A percentile compares a stretch with the other conserved stretches of the same genome.
These are phyloP conservation scores for Drosophila tsacasi DNA, from an alignment of 1,140 invertebrate genomes.

Conservation along the genomic window DNA sequence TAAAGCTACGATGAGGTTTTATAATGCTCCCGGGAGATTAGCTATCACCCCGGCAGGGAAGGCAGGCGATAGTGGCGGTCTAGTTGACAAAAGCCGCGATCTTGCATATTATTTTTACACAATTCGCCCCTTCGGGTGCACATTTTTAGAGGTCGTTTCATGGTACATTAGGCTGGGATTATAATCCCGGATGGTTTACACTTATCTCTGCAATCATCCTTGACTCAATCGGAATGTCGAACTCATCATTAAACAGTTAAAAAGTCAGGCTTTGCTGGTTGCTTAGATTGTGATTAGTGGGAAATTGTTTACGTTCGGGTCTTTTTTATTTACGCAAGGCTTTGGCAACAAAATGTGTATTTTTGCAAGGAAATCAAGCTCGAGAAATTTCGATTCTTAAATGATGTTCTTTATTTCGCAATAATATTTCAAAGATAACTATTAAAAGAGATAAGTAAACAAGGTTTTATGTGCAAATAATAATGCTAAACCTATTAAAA, in stretches of 20 bases:
- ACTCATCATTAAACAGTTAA: constrained; percentile 46
- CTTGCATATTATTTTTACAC: constrained; percentile 32
- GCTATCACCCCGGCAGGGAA: constrained; percentile 21
- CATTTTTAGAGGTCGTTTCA: constrained; percentile 75
- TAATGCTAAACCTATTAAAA: background rate
- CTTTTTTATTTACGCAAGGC: constrained; percentile 11
- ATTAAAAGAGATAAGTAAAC: no score
- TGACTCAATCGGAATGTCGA: constrained; percentile 30
- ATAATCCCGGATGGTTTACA: constrained; percentile 16
- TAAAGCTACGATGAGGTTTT: constrained; percentile 16
- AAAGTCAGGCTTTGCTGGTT: constrained; percentile 31
- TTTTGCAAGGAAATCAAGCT: background rate
- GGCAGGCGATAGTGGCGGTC: constrained; percentile 6
- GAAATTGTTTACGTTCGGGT: constrained; percentile 1
- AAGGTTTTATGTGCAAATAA: no score
- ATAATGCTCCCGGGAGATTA: constrained; percentile 20
- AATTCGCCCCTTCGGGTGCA: constrained; percentile 26
- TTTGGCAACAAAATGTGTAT: constrained; percentile 5
- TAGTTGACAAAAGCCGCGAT: constrained; percentile 30
- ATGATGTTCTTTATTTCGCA: background rate
- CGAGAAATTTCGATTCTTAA: background rate
- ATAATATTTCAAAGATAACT: background rate
- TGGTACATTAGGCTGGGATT: constrained; percentile 64
- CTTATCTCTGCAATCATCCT: constrained; percentile 59
- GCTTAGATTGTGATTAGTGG: background rate